A percentile compares a stretch with the other conserved stretches of the same genome.
Evolutionary conservation across 2,113 vertebrate genomes (phyloP).

Genomic region (Lepus timidus): DNA sequence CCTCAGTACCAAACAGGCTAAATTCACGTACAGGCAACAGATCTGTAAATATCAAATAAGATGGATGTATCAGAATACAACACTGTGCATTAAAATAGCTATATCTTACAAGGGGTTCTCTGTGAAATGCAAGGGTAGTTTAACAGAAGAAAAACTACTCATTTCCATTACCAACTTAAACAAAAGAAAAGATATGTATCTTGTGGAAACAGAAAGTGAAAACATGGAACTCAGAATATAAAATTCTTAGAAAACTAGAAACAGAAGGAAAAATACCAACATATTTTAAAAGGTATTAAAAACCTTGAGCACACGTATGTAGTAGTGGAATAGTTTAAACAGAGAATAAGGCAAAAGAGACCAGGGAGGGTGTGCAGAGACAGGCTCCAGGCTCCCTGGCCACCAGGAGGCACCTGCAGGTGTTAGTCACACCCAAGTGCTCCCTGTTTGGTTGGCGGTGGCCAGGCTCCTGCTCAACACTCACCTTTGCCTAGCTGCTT

Average conservation of each 20-base stretch:
- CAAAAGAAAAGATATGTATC: background rate
- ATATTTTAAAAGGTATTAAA: constrained; percentile 22
- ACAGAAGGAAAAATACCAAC: background rate
- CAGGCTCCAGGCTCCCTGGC: too few species aligned
- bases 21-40: background rate
- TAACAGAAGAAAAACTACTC: constrained; percentile 4
- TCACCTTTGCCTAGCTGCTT: background rate
- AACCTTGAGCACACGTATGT: background rate
- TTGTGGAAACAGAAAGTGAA: background rate
- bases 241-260: constrained; percentile 49
- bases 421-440: background rate
- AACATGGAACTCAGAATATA: constrained; percentile 30
- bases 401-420: background rate
- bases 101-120: background rate
- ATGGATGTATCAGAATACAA: background rate
- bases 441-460: background rate
- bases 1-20: background rate
- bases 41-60: background rate
- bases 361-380: background rate
- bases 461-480: background rate
- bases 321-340: background rate
- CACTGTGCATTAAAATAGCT: background rate
- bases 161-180: constrained; percentile 35
- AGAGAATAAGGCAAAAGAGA: background rate
- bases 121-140: constrained; percentile 35